phyloP scores from a whole-genome alignment of 2,113 vertebrate species.

The Egretta garzetta region DNA sequence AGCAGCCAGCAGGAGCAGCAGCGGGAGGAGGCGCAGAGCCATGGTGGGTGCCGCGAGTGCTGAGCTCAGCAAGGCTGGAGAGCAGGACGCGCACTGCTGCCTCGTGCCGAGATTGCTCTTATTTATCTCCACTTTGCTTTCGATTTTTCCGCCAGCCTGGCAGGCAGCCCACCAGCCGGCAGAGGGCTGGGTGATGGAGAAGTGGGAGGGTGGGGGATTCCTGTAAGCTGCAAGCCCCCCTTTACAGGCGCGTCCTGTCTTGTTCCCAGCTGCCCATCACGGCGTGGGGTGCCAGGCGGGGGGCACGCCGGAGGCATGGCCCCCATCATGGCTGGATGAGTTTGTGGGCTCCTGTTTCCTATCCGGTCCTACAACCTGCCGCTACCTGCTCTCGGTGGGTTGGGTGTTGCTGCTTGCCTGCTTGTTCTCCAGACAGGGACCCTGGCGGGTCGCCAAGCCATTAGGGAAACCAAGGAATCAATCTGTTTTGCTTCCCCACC shows the following conservation, averaged over 20 bases:
- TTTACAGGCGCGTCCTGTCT: not conserved
- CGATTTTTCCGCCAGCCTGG: constrained; percentile 30
- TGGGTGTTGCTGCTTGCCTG: not conserved
- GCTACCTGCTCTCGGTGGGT: not conserved
- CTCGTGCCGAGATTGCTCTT: not conserved
- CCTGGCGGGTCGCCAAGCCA: not conserved
- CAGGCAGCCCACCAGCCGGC: not conserved
- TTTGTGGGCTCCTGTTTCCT: not conserved
- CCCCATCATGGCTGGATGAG: not conserved
- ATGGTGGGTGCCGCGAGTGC: not conserved
- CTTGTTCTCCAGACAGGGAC: not conserved
- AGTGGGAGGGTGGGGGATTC: constrained; percentile 23
- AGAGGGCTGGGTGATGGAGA: not conserved
- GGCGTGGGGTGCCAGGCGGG: rapidly evolving
- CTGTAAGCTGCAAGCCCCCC: constrained; percentile 20
- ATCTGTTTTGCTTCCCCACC: not conserved
- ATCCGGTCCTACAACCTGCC: not conserved
- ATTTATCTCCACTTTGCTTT: constrained; percentile 58
- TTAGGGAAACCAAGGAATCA: not conserved
- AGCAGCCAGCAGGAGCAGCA: not conserved
- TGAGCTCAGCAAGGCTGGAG: not conserved
- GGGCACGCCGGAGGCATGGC: not conserved
- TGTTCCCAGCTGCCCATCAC: not conserved
- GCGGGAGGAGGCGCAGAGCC: constrained; percentile 3
- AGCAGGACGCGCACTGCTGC: not conserved